Evolutionary conservation across 2,888 invertebrate species (phyloP), one percentile per base, ranked within the genome.

Genomic region (Coecobrya sp.): DNA sequence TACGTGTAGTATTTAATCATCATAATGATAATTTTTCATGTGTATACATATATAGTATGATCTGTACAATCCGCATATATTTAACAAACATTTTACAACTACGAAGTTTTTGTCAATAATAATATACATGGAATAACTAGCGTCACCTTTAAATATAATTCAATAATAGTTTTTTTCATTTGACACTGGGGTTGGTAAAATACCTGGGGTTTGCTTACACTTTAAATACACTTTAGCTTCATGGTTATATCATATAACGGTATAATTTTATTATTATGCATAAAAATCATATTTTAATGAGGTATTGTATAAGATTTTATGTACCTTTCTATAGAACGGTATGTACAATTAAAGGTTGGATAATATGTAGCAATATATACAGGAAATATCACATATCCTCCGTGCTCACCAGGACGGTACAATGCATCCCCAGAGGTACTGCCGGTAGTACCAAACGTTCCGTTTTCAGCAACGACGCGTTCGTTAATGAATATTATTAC

Each of bases 341-440:
- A 76, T 76, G 45, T 76, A 76, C 73, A 76, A n/a, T n/a, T 27
- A 79, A 76, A 25, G 27, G 30, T 73, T 73, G n/a, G n/a, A 76
- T 79, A 79, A 76, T 86, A 55, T 62, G 42, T 45, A 65, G 49
- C 85, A 68, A 19, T 79, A 91, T 86, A 65, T 91, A 91, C 91
- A 91, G 13, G 68, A 79, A 87, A 86, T 91, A 91, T 91, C 91
- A 91, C 91, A 91, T 91, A 91, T 91, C 91, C 91, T 91, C 91
- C 91, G 86, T 91, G 82, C 86, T 68, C 86, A 91, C 81, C 70
- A 91, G 91, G 91, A 91, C 91, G 91, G 91, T 86, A 91, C 86
- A 73, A 82, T 82, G 86, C 91, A 86, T 91, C 81, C 81, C 90
- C 86, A 91, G 90, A 91, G 90, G 90, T 91, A 91, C 90, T 89